Evolutionary conservation across 2,888 invertebrate genomes (phyloP), one percentile per base, ranked within the genome.

Genomic region (Macrophya annulata): DNA sequence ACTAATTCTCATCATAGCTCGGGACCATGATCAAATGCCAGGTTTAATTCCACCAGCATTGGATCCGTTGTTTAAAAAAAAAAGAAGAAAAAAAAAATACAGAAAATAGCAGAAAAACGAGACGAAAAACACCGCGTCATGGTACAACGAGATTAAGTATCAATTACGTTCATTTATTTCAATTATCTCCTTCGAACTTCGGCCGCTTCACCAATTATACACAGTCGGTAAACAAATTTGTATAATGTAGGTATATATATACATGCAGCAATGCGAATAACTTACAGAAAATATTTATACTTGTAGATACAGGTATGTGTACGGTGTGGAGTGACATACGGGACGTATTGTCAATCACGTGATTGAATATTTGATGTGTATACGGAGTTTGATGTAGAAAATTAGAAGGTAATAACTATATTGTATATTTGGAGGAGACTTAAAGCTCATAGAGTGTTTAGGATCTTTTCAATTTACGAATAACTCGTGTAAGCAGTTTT

Each of bases 121-220:
- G n/a, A n/a, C 62, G n/a, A 74, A 25, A 25, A 25, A 9, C n/a
- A 40, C 15, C 2, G 43, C 45, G 74, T 74, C 40, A 59, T 43
- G 59, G 31, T 59, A 62, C 8, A 81, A 43, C 79, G 40, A 40
- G 37, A 77, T 37, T 31, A 62, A 9, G 43, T 31, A 55, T 43
- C 81, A 81, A 43, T 43, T 43, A 81, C 12, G n/a, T 4, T 17
- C 59, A 81, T 81, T 81, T 25, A 59, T 62, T 81, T 81, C 59
- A 62, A 43, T 81, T 62, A 81, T 62, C n/a, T 62, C n/a, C 43
- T 21, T 43, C 62, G 59, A 21, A 43, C 43, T 25, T 40, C 21
- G 31, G 59, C 43, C 6, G 40, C 51, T 62, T 43, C 40, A 15
- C 62, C n/a, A 59, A n/a, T 48, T 76, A 76, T 25, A 45, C 48